A percentile compares a stretch with the other conserved stretches of the same genome.
phyloP scores from a whole-genome alignment of 2,113 vertebrate species.

The Eptesicus fuscus region DNA sequence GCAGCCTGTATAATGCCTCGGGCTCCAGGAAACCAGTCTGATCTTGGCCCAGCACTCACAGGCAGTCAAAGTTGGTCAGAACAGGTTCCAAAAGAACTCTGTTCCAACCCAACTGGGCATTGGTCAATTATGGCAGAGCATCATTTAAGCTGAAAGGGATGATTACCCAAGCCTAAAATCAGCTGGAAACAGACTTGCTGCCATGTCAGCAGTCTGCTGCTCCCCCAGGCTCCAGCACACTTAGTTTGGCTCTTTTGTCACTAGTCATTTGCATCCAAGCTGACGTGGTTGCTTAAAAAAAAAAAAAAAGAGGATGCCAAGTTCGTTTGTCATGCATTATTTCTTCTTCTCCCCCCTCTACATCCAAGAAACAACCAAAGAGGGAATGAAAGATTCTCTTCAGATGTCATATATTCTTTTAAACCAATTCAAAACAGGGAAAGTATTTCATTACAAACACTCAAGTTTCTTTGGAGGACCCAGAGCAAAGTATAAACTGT shows the following conservation, averaged over 20 bases:
- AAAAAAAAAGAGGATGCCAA: conserved; percentile 52
- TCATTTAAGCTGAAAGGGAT: conserved; percentile 81
- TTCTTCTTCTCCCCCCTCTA: conserved; percentile 19
- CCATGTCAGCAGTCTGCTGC: conserved; percentile 82
- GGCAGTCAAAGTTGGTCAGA: conserved; percentile 77
- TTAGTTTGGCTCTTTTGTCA: conserved; percentile 74
- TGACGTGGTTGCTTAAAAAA: conserved; percentile 76
- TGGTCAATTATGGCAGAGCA: conserved; percentile 80
- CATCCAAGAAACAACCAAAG: background rate
- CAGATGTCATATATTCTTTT: conserved; percentile 1
- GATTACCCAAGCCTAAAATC: conserved; percentile 87
- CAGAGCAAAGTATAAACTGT: background rate
- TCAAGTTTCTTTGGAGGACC: background rate
- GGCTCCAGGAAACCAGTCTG: conserved; percentile 81
- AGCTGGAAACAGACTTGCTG: conserved; percentile 77
- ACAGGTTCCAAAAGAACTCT: conserved; percentile 77
- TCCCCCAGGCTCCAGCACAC: conserved; percentile 66
- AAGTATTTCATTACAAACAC: background rate
- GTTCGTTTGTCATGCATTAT: conserved; percentile 39
- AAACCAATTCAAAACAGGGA: background rate
- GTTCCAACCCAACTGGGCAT: conserved; percentile 81
- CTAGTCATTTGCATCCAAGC: conserved; percentile 68
- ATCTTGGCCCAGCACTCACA: conserved; percentile 75
- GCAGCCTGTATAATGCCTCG: conserved; percentile 78
- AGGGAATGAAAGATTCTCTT: conserved; percentile 5